Evolutionary conservation across 2,888 invertebrate genomes (phyloP).

Genomic region (Catocala sponsa): DNA sequence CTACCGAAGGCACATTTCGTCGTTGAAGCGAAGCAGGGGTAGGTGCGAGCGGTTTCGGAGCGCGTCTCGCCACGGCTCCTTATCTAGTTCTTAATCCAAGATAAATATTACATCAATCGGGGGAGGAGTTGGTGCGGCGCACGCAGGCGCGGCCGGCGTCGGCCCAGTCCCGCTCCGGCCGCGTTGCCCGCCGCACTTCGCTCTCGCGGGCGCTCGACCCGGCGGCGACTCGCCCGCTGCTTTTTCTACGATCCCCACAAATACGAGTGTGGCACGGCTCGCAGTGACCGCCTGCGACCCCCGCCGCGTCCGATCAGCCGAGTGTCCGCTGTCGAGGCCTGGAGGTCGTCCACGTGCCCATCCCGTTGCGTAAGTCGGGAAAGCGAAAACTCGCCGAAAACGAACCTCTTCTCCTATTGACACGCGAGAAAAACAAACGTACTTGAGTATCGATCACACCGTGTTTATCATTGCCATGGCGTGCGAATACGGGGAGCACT

Average conservation of each 20-base stretch:
- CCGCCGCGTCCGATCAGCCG: conserved; percentile 42
- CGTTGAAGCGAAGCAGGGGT: conserved; percentile 21
- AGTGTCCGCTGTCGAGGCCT: conserved; percentile 49
- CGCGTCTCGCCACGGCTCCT: conserved; percentile 68
- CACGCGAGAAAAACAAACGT: conserved; percentile 77
- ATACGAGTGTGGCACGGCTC: conserved; percentile 52
- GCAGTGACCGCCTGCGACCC: conserved; percentile 37
- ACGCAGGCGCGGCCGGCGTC: conserved; percentile 70
- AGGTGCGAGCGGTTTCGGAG: conserved; percentile 50
- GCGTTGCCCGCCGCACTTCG: conserved; percentile 80
- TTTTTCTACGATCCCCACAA: conserved; percentile 58
- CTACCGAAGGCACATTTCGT: conserved; percentile 32
- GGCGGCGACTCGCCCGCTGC: conserved; percentile 80
- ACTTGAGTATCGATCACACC: conserved; percentile 74
- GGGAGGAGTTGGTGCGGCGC: conserved; percentile 65
- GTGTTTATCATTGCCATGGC: conserved; percentile 74
- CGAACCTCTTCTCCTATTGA: conserved; percentile 80
- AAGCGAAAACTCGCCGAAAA: conserved; percentile 62
- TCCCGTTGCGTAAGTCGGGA: conserved; percentile 81
- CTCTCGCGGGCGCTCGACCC: conserved; percentile 72
- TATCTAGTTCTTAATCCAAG: conserved; percentile 86
- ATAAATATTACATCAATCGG: conserved; percentile 88
- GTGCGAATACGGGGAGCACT: conserved; percentile 50
- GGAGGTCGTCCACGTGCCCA: conserved; percentile 67
- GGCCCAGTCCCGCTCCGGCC: conserved; percentile 85